These are phyloP conservation scores for Geotrypetes seraphini DNA, from an alignment of 2,797 vertebrate species.

Conservation along the genomic window DNA sequence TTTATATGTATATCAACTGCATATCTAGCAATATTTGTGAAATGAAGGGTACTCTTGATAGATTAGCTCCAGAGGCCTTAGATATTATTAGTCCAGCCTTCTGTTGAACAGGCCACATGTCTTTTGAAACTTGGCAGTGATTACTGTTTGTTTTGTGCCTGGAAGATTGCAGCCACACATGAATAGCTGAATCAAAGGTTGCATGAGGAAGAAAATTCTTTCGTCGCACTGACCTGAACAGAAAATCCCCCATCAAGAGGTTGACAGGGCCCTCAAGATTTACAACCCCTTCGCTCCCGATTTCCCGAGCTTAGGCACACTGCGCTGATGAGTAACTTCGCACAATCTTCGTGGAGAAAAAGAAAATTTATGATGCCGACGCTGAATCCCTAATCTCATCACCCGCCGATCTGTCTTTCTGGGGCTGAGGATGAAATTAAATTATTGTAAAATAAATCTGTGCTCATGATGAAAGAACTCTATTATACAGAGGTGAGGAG, in stretches of 20 bases:
- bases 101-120: not conserved
- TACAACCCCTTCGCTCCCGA: accelerated
- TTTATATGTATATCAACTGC: no score
- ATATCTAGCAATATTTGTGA: no score
- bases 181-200: not conserved
- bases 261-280: not conserved
- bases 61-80: no score
- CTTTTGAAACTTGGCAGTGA: accelerated
- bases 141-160: slow-evolving; percentile 24
- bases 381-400: slow-evolving; percentile 28
- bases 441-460: slow-evolving; percentile 55
- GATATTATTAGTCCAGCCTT: not conserved
- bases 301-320: no score
- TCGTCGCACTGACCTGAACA: not conserved
- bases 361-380: slow-evolving; percentile 39
- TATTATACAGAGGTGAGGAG: slow-evolving; percentile 3
- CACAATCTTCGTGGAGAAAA: slow-evolving; percentile 18
- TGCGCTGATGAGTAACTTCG: slow-evolving; percentile 18
- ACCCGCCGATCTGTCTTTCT: slow-evolving; percentile 39
- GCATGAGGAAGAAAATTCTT: not conserved
- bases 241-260: accelerated
- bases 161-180: slow-evolving; percentile 24
- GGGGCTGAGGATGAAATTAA: slow-evolving; percentile 47
- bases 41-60: no score
- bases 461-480: slow-evolving; percentile 35